Evolutionary conservation across 2,888 invertebrate species (phyloP).

Genomic region (Saturnia pavonia): DNA sequence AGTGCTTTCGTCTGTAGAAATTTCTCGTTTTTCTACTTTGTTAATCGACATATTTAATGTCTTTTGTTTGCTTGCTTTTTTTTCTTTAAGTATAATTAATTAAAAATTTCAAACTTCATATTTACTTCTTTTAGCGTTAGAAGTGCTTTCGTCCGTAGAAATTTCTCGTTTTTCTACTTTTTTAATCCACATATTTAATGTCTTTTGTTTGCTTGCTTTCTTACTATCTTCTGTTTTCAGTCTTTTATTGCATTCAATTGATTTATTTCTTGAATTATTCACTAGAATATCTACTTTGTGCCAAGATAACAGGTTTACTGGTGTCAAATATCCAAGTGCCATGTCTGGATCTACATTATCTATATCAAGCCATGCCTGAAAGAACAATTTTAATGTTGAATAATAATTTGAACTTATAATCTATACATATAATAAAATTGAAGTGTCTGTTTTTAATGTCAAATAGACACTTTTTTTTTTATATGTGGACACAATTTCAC

Average conservation of each 20-base stretch:
- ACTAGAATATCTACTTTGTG: constrained; percentile 87
- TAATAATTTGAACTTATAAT: constrained; percentile 7
- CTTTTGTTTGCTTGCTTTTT: constrained; percentile 54
- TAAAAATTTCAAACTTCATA: neutral
- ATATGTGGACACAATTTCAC: too few species aligned
- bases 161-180: constrained; percentile 59
- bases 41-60: constrained; percentile 65
- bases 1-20: constrained; percentile 32
- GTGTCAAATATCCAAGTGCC: constrained; percentile 81
- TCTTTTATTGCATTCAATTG: constrained; percentile 80
- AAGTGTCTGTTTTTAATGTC: too few species aligned
- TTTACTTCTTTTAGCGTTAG: constrained; percentile 14
- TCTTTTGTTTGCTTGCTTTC: constrained; percentile 57
- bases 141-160: constrained; percentile 32
- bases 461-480: too few species aligned
- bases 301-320: constrained; percentile 80
- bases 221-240: constrained; percentile 51
- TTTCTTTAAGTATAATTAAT: constrained; percentile 26
- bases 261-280: constrained; percentile 87
- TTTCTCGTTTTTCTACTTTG: constrained; percentile 59
- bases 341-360: constrained; percentile 74
- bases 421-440: too few species aligned
- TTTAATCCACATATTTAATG: constrained; percentile 70
- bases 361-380: constrained; percentile 86
- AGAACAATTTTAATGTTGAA: constrained; percentile 24